Evolutionary conservation across 2,113 vertebrate genomes (phyloP).

Genomic region (Galeopterus variegatus): DNA sequence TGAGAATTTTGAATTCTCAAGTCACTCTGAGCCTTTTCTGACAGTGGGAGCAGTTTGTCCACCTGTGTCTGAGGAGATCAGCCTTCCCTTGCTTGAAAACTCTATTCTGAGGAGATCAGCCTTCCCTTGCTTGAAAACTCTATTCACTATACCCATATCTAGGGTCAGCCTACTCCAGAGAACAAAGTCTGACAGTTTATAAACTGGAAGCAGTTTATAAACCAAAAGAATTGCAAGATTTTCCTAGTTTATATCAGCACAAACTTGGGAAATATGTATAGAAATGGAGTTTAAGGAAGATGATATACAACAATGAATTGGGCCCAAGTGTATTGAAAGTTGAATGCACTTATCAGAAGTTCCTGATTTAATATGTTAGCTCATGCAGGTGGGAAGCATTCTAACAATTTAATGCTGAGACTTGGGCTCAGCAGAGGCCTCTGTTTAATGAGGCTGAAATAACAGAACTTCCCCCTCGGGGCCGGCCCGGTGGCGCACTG

Average conservation of each 20-base stretch:
- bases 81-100: not conserved
- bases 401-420: not conserved
- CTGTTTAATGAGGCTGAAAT: not conserved
- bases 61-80: not conserved
- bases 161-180: not conserved
- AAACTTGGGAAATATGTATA: not conserved
- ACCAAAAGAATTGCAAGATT: not conserved
- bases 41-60: not conserved
- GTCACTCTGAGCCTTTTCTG: not conserved
- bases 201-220: not conserved
- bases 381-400: not conserved
- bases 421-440: not conserved
- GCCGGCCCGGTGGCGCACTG: too few species aligned
- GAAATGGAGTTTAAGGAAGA: not conserved
- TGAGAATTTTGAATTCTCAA: not conserved
- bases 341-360: not conserved
- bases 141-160: not conserved
- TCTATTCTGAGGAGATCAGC: not conserved
- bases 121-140: not conserved
- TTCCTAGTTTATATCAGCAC: not conserved
- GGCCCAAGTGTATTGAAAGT: not conserved
- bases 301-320: not conserved
- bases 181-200: not conserved
- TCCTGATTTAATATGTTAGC: not conserved
- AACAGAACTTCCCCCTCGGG: not conserved